phyloP scores from a whole-genome alignment of 2,888 invertebrate genomes.

The Stenotaenia linearis region DNA sequence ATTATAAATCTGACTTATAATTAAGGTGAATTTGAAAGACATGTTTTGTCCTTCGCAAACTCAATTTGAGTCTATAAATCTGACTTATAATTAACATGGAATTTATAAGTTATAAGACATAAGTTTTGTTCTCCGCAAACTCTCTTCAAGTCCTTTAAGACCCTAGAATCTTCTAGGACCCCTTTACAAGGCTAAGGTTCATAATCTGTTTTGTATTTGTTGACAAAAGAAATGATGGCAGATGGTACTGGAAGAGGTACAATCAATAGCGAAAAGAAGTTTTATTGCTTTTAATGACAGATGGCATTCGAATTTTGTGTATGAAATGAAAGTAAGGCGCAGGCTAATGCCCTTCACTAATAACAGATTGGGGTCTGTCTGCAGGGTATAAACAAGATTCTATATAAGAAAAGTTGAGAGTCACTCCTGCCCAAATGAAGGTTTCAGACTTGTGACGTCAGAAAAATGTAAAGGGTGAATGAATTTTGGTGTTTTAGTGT shows the following conservation, averaged over 20 bases:
- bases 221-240: not conserved
- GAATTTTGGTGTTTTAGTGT: not conserved
- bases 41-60: no score
- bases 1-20: no score
- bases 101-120: no score
- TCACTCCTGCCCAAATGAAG: constrained; percentile 10
- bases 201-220: not conserved
- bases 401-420: not conserved
- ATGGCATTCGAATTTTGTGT: not conserved
- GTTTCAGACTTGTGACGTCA: not conserved
- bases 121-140: no score
- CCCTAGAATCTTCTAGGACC: no score
- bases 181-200: no score
- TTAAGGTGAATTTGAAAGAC: no score
- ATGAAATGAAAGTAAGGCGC: not conserved
- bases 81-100: no score
- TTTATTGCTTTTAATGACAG: constrained; percentile 3
- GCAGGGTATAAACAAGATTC: not conserved
- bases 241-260: not conserved
- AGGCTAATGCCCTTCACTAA: constrained; percentile 26
- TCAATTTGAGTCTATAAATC: no score
- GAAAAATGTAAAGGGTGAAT: not conserved
- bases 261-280: not conserved
- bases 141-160: no score
- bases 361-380: constrained; percentile 5